Percentiles rank a stretch among this genome's conserved stretches.
phyloP scores from a whole-genome alignment of 2,113 vertebrate species.

The Neogale vison region DNA sequence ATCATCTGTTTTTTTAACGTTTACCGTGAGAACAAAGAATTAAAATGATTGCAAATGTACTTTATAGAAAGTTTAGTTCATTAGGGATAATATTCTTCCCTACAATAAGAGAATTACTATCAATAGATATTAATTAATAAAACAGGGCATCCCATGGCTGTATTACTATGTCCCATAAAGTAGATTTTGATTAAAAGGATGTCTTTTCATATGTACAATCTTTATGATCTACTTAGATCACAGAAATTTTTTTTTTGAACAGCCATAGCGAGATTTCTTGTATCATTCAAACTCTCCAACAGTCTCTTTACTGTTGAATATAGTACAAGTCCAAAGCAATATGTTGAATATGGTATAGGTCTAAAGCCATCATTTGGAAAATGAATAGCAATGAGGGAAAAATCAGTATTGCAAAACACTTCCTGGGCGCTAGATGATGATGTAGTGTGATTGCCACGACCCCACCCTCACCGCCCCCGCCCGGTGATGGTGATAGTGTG shows the following conservation, averaged over 20 bases:
- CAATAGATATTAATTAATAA: not conserved
- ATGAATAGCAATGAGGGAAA: not conserved
- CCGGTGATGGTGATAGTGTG: not conserved
- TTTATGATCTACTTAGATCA: not conserved
- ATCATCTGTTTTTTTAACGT: conserved; percentile 1
- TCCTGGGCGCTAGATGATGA: not conserved
- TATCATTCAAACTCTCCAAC: not conserved
- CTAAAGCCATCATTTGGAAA: not conserved
- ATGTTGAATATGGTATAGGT: not conserved
- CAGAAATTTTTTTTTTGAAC: not conserved
- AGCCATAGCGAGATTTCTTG: not conserved
- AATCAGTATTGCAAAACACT: not conserved
- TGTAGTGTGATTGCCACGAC: not conserved
- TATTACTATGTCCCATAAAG: not conserved
- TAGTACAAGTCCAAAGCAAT: not conserved
- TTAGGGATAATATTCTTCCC: not conserved
- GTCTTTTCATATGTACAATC: not conserved
- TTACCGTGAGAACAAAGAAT: not conserved
- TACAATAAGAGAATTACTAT: not conserved
- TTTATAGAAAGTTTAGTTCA: not conserved
- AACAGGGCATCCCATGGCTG: not conserved
- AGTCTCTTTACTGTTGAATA: not conserved
- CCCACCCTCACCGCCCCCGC: not conserved
- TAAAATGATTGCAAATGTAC: not conserved
- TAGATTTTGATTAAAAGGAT: not conserved